phyloP scores from a whole-genome alignment of 2,888 invertebrate genomes.

The Pyrochroa serraticornis region DNA sequence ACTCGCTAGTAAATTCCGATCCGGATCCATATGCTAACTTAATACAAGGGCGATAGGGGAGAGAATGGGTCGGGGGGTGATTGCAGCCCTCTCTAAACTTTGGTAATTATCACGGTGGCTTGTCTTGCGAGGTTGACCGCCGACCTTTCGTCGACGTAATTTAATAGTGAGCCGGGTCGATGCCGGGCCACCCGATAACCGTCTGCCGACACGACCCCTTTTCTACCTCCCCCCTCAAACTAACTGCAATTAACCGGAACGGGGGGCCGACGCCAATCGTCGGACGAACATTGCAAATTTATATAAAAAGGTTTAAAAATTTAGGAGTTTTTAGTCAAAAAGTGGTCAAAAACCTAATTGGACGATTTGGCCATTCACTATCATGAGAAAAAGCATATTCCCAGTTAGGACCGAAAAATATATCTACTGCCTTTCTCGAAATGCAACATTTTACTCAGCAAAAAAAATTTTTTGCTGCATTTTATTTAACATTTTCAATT shows the following conservation, averaged over 20 bases:
- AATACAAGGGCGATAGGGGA: slow-evolving; percentile 7
- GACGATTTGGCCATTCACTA: too few species aligned
- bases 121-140: slow-evolving; percentile 50
- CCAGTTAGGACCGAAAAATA: too few species aligned
- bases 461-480: too few species aligned
- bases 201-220: slow-evolving; percentile 6
- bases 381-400: too few species aligned
- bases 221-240: slow-evolving; percentile 32
- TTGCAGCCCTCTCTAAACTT: slow-evolving; percentile 44
- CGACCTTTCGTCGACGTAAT: slow-evolving; percentile 48
- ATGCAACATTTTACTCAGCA: too few species aligned
- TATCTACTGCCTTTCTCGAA: too few species aligned
- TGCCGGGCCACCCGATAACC: slow-evolving; percentile 36
- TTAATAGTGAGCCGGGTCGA: slow-evolving; percentile 46
- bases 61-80: not conserved
- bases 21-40: slow-evolving; percentile 13
- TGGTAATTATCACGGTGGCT: slow-evolving; percentile 53
- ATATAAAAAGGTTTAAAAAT: not conserved
- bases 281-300: not conserved
- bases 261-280: too few species aligned
- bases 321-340: too few species aligned
- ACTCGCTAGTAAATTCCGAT: slow-evolving; percentile 2
- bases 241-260: slow-evolving; percentile 46
- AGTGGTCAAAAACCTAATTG: too few species aligned
- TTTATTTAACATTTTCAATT: too few species aligned